Evolutionary conservation across 2,888 invertebrate species (phyloP).

Genomic region (Lochmaea crataegi): DNA sequence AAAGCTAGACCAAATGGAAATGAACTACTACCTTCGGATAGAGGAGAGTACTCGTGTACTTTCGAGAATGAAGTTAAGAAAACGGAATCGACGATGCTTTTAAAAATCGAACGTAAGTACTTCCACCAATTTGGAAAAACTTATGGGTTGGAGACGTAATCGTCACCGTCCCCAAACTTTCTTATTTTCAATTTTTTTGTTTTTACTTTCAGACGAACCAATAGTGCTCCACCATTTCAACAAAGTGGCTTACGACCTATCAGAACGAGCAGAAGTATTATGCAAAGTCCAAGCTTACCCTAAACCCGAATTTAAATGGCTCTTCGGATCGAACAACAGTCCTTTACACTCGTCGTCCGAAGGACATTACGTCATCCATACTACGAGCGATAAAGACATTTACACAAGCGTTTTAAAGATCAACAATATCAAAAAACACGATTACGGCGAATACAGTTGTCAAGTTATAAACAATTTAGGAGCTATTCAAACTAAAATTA

Average conservation of each 20-base stretch:
- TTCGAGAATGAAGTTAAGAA: constrained; percentile 91
- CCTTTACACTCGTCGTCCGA: constrained; percentile 83
- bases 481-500: constrained; percentile 78
- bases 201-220: constrained; percentile 77
- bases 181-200: too few relatives aligned
- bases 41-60: constrained; percentile 88
- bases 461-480: constrained; percentile 87
- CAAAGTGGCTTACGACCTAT: constrained; percentile 88
- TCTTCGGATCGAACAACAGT: constrained; percentile 79
- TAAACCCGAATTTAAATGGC: constrained; percentile 94
- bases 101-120: constrained; percentile 86
- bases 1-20: constrained; percentile 81
- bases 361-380: constrained; percentile 87
- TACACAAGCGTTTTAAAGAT: constrained; percentile 83
- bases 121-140: not conserved
- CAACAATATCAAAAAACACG: constrained; percentile 80
- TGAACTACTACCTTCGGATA: constrained; percentile 83
- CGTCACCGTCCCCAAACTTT: not conserved
- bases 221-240: constrained; percentile 87
- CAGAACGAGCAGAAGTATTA: constrained; percentile 86
- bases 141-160: too few relatives aligned
- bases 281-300: constrained; percentile 94
- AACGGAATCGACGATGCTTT: constrained; percentile 89
- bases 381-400: constrained; percentile 83
- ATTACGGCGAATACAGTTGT: constrained; percentile 93